Evolutionary conservation across 1,140 invertebrate species (phyloP).

Genomic region (Drosophila neocordata): DNA sequence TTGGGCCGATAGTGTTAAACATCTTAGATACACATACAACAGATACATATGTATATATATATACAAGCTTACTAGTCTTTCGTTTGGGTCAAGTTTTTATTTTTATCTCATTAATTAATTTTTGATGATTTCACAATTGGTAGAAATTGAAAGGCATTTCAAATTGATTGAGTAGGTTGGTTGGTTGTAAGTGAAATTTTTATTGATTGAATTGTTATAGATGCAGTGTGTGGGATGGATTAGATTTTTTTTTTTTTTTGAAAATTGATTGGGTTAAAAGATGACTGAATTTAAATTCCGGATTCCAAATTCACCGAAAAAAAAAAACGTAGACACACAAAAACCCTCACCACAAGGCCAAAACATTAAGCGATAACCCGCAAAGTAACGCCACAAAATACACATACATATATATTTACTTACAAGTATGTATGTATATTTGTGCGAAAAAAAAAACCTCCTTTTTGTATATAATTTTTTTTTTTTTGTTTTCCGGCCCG

Average conservation of each 20-base stretch:
- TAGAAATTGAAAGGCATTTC: slow-evolving; percentile 54
- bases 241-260: not conserved
- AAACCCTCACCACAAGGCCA: not conserved
- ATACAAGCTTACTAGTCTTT: not conserved
- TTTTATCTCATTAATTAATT: slow-evolving; percentile 16
- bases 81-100: slow-evolving; percentile 27
- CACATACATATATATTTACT: not conserved
- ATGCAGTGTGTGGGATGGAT: not conserved
- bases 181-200: slow-evolving; percentile 2
- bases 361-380: slow-evolving; percentile 1
- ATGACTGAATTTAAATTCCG: not conserved
- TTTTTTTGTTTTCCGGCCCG: too few species aligned
- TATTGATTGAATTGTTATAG: not conserved
- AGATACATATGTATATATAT: slow-evolving; percentile 1
- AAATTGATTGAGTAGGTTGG: slow-evolving; percentile 40
- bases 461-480: slow-evolving; percentile 4
- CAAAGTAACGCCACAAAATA: slow-evolving; percentile 2
- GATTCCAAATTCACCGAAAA: not conserved
- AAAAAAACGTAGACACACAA: too few species aligned
- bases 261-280: not conserved
- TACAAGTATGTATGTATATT: not conserved
- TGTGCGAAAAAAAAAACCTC: not conserved
- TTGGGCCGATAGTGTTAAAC: slow-evolving; percentile 1
- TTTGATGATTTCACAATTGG: slow-evolving; percentile 63
- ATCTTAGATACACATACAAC: not conserved